Conservation (phyloP, 2,888 invertebrate species). For the Strigamia crassipes region DNA sequence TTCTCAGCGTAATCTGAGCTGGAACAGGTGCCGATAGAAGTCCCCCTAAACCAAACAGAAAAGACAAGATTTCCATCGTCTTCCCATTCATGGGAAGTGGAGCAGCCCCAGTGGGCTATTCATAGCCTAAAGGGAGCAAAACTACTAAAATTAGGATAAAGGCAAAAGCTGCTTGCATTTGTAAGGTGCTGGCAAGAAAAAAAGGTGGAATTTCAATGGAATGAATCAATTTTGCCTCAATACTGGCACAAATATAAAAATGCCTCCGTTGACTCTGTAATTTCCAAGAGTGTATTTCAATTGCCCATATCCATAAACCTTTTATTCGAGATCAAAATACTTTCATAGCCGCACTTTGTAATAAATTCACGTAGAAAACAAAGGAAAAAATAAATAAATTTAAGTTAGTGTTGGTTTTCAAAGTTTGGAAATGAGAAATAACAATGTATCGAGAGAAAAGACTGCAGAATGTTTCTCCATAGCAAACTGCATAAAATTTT, state of each 20-base stretch:
- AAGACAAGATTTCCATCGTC: constrained; percentile 40
- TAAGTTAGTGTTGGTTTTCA: not conserved
- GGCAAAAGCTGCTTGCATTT: constrained; percentile 25
- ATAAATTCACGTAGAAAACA: not conserved
- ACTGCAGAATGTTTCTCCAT: not conserved
- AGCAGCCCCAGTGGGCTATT: constrained; percentile 38
- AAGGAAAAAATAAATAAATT: not conserved
- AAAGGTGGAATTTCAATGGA: not conserved
- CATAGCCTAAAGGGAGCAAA: constrained; percentile 35
- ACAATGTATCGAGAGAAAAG: not conserved
- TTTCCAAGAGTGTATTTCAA: constrained; percentile 22
- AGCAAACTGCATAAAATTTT: constrained; percentile 15
- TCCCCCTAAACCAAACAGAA: not conserved
- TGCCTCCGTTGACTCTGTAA: constrained; percentile 2
- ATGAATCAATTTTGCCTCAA: constrained; percentile 29
- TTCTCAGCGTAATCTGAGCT: constrained; percentile 15
- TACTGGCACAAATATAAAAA: not conserved
- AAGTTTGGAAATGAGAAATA: not conserved
- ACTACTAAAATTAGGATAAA: constrained; percentile 40
- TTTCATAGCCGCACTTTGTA: not conserved
- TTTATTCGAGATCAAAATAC: not conserved
- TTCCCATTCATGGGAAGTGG: constrained; percentile 42
- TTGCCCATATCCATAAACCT: not conserved
- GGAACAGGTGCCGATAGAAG: constrained; percentile 25
- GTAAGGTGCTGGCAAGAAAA: not conserved